phyloP scores from a whole-genome alignment of 2,113 vertebrate species.

The Taurulus bubalis region DNA sequence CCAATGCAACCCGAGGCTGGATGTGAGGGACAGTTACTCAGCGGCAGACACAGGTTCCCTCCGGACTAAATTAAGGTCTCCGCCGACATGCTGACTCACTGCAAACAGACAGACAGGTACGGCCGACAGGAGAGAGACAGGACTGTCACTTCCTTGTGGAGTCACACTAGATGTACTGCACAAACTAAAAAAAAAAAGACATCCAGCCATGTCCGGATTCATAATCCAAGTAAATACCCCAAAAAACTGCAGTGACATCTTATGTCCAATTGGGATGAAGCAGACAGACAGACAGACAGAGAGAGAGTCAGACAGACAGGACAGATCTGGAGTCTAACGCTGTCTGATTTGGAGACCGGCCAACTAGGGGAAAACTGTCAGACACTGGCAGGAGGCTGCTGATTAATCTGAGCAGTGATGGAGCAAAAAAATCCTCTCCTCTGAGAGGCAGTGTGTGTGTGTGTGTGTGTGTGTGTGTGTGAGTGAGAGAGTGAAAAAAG shows the following conservation, averaged over 20 bases:
- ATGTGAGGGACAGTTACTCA: constrained; percentile 11
- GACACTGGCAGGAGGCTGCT: constrained; percentile 65
- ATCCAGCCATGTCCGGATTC: neutral
- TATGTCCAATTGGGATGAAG: constrained; percentile 11
- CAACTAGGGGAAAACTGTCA: constrained; percentile 65
- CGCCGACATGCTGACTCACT: constrained; percentile 27
- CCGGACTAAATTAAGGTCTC: constrained; percentile 33
- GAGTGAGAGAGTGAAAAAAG: neutral
- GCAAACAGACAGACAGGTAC: too few species aligned
- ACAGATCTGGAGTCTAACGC: constrained; percentile 47
- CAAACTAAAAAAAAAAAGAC: neutral
- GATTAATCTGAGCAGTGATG: constrained; percentile 70
- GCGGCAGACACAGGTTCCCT: constrained; percentile 34
- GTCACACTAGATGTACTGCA: neutral
- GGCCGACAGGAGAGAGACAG: neutral
- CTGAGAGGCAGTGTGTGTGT: constrained; percentile 26
- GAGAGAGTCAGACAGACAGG: constrained; percentile 1
- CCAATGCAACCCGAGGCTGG: neutral
- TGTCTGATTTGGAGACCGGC: constrained; percentile 53
- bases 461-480: neutral
- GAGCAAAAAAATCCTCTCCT: constrained; percentile 53
- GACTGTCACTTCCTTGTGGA: neutral
- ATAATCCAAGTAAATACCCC: neutral
- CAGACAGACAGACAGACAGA: neutral
- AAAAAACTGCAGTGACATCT: constrained; percentile 19